Evolutionary conservation across 1,140 invertebrate species (phyloP).

Genomic region (Listronotus bonariensis): DNA sequence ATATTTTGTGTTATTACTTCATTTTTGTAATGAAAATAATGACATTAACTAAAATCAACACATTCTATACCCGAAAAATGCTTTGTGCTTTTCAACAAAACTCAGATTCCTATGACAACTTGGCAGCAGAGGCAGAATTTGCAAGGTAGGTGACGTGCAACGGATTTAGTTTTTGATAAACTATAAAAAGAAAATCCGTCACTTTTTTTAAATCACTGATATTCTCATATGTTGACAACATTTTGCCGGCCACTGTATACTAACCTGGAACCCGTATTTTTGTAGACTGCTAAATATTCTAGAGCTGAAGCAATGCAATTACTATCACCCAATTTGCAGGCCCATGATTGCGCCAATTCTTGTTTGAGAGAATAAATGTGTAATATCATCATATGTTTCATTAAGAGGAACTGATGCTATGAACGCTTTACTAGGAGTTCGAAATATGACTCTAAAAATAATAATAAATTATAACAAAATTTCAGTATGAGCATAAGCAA

Average conservation of each 20-base stretch:
- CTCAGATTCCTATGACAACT: no score
- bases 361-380: slow-evolving; percentile 55
- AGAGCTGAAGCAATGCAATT: slow-evolving; percentile 52
- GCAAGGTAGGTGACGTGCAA: no score
- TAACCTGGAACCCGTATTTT: slow-evolving; percentile 14
- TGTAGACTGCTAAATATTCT: slow-evolving; percentile 13
- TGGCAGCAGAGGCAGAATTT: no score
- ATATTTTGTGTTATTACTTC: no score
- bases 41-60: no score
- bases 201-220: not conserved
- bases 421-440: slow-evolving; percentile 12
- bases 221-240: no score
- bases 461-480: no score
- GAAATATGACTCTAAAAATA: slow-evolving; percentile 30
- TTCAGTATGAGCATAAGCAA: no score
- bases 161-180: not conserved
- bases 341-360: slow-evolving; percentile 57
- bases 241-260: not conserved
- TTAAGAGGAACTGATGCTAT: slow-evolving; percentile 27
- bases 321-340: slow-evolving; percentile 59
- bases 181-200: not conserved
- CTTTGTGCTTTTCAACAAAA: no score
- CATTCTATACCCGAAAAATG: no score
- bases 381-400: slow-evolving; percentile 33
- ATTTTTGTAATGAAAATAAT: no score